Conservation (phyloP, 2,888 invertebrate genomes). For the Aleiodes testaceus region DNA sequence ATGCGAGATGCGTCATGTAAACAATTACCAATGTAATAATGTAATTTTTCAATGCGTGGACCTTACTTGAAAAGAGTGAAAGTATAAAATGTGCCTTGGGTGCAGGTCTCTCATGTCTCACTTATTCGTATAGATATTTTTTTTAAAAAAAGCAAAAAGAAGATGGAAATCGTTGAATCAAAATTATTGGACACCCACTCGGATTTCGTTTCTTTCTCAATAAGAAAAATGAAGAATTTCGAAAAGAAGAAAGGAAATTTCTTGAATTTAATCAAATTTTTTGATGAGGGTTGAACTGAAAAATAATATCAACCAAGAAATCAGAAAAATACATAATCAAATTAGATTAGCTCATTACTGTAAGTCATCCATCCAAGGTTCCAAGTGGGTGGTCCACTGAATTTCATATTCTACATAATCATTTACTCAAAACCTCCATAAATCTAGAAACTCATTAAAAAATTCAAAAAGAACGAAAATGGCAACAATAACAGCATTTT, state of each 20-base stretch:
- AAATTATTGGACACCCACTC: conserved; percentile 46
- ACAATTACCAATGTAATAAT: background rate
- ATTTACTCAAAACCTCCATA: background rate
- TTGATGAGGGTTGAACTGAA: conserved; percentile 2
- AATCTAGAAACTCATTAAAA: background rate
- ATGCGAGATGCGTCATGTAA: background rate
- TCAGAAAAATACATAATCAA: conserved; percentile 70
- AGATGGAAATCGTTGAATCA: background rate
- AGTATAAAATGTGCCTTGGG: conserved; percentile 73
- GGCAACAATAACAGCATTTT: too few species aligned
- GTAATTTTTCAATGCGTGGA: conserved; percentile 46
- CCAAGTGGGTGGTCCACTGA: conserved; percentile 35
- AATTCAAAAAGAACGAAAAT: background rate
- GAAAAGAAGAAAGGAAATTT: background rate
- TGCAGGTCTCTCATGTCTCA: conserved; percentile 64
- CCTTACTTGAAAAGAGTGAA: conserved; percentile 65
- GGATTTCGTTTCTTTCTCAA: conserved; percentile 16
- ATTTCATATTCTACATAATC: background rate
- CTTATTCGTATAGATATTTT: conserved; percentile 23
- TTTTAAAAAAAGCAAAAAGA: background rate
- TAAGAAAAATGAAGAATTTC: too few species aligned
- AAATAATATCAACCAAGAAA: conserved; percentile 64
- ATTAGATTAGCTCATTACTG: conserved; percentile 36
- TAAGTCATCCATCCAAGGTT: conserved; percentile 30
- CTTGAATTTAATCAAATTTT: background rate